Base-by-base conservation (phyloP, 2,113 vertebrate species). In the Callipepla squamata region DNA sequence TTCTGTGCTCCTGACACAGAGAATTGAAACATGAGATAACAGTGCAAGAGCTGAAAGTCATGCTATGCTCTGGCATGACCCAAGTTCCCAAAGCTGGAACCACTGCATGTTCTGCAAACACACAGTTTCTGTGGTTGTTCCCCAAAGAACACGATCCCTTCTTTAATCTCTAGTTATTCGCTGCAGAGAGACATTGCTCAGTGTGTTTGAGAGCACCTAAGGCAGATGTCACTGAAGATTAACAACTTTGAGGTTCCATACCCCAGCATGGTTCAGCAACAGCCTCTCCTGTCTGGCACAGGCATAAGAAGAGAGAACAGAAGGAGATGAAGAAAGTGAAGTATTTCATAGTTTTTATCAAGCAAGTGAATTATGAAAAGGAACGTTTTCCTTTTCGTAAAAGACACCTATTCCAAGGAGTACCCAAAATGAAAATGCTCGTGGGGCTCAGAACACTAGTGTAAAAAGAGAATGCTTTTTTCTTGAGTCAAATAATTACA, bases 251-350 rank as follows among this genome's bases (percentile, higher is more conserved):
- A 53, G 30, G n/a, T 32, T 32, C 20, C 44, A 38, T 47, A 36
- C 1, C 1, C 9, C 3, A 0, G 2, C 3, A 6, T 26, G 15
- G 6, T 32, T 76, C 2, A 2, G 32, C 47, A 48, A 18, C 34
- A 36, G 42, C 28, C 22, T 59, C 62, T 61, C 45, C 53, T 26
- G 25, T 32, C 42, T 38, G 70, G 30, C 10, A 21, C 16, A 21
- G 42, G 13, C 45, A 20, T 28, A 20, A 4, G 8, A 47, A 47
- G 48, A 44, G 3, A 59, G 28, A 90, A 62, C 17, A 91, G 25
- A 14, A 89, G 21, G 4, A 63, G 13, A 58, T 13, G 28, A 0
- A 4, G 51, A 79, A 94, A 74, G 28, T 8, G 79, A 92, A 69
- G n/a, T 7, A 38, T 34, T 38, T 47, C 61, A 28, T 23, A 53